A percentile compares a stretch with the other conserved stretches of the same genome.
These are phyloP conservation scores for Copidosoma floridanum DNA, from an alignment of 1,140 invertebrate genomes.

Conservation along the genomic window DNA sequence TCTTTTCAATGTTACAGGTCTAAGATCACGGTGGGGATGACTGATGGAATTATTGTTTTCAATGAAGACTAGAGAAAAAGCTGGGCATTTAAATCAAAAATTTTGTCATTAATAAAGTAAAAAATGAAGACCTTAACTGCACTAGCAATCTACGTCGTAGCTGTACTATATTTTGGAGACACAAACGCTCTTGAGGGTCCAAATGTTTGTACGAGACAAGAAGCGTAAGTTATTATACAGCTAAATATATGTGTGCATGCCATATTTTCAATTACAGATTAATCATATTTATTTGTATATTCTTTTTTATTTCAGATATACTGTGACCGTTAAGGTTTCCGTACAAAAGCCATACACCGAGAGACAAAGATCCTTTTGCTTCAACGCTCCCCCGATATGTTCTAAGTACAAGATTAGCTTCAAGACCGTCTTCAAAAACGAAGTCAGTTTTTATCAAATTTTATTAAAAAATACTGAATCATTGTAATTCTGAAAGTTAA, in stretches of 20 bases:
- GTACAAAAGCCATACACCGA: conserved; percentile 79
- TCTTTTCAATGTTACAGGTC: too few species aligned
- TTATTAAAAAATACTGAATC: too few species aligned
- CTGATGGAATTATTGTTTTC: background rate
- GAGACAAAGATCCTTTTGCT: conserved; percentile 77
- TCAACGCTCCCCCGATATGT: conserved; percentile 80
- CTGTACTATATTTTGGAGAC: background rate
- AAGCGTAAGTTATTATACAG: conserved; percentile 40
- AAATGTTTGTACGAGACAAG: conserved; percentile 49
- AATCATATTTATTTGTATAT: background rate
- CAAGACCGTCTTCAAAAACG: conserved; percentile 68
- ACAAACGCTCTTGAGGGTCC: conserved; percentile 44
- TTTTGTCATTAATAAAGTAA: background rate
- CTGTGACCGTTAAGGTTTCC: conserved; percentile 69
- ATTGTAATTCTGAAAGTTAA: too few species aligned
- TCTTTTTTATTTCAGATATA: conserved; percentile 60
- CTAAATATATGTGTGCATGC: background rate
- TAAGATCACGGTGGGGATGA: background rate
- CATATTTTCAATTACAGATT: too few species aligned
- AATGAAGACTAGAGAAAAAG: background rate
- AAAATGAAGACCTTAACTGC: background rate
- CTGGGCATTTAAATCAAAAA: too few species aligned
- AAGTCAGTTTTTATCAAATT: too few species aligned
- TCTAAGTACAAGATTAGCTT: conserved; percentile 80
- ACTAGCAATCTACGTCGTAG: background rate